Evolutionary conservation across 2,888 invertebrate species (phyloP).

Genomic region (Chouioia cunea): DNA sequence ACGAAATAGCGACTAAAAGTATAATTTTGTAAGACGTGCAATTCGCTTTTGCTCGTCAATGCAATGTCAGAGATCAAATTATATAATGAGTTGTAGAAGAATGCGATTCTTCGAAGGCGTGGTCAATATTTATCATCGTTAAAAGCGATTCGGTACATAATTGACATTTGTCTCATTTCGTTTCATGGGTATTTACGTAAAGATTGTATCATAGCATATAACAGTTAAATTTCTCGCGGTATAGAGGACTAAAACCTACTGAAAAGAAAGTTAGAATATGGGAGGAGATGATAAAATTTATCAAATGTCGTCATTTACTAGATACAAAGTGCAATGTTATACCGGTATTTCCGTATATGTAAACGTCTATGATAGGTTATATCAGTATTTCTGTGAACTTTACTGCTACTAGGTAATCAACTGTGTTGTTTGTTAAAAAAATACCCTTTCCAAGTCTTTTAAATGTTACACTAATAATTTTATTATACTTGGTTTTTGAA

Average conservation of each 20-base stretch:
- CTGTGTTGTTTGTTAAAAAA: no score
- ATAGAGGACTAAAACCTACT: neutral
- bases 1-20: neutral
- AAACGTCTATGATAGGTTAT: neutral
- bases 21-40: neutral
- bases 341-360: neutral
- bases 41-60: neutral
- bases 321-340: constrained; percentile 17
- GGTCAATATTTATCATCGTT: neutral
- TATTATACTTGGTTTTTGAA: no score
- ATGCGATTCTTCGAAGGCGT: neutral
- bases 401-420: no score
- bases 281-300: constrained; percentile 7
- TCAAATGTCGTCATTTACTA: constrained; percentile 13
- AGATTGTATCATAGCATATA: neutral
- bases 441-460: no score
- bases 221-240: constrained; percentile 11
- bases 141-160: neutral
- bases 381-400: no score
- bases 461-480: no score
- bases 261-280: constrained; percentile 21
- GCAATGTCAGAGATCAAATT: neutral
- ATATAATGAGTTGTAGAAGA: neutral
- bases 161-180: no score
- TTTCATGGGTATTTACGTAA: neutral